Conservation (phyloP, 2,113 vertebrate species). For the Limnothrissa miodon region DNA sequence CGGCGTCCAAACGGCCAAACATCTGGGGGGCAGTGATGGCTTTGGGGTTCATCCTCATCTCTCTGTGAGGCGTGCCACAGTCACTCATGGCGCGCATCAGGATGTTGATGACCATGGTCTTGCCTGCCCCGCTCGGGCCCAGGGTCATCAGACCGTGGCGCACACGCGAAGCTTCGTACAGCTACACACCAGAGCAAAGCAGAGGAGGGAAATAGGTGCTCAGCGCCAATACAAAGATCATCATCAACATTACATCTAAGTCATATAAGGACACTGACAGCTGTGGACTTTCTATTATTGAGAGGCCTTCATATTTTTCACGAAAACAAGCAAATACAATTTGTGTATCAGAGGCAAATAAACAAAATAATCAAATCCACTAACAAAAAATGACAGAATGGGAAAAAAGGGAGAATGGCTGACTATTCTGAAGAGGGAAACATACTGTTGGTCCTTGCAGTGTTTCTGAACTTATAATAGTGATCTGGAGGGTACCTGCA, state of each 20-base stretch:
- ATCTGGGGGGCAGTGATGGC: conserved; percentile 69
- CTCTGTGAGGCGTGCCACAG: conserved; percentile 81
- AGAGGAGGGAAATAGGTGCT: neutral
- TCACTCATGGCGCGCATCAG: conserved; percentile 84
- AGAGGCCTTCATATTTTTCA: neutral
- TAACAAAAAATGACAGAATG: neutral
- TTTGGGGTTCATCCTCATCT: conserved; percentile 86
- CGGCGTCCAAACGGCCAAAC: conserved; percentile 85
- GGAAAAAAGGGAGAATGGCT: neutral
- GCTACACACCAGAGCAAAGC: conserved; percentile 32
- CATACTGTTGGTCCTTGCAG: neutral
- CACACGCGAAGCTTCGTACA: conserved; percentile 81
- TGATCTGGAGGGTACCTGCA: conserved; percentile 61
- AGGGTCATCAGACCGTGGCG: conserved; percentile 87
- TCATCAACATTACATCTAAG: neutral
- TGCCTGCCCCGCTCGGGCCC: conserved; percentile 86
- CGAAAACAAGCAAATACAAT: neutral
- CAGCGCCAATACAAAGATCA: too few species aligned
- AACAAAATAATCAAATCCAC: neutral
- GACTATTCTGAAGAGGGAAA: neutral
- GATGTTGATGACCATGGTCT: conserved; percentile 80
- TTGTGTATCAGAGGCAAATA: too few species aligned
- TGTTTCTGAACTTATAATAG: too few species aligned
- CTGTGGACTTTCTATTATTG: neutral
- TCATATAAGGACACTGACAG: neutral